These are phyloP conservation scores for Metallyticus violacea DNA, from an alignment of 2,888 invertebrate genomes.

Conservation along the genomic window DNA sequence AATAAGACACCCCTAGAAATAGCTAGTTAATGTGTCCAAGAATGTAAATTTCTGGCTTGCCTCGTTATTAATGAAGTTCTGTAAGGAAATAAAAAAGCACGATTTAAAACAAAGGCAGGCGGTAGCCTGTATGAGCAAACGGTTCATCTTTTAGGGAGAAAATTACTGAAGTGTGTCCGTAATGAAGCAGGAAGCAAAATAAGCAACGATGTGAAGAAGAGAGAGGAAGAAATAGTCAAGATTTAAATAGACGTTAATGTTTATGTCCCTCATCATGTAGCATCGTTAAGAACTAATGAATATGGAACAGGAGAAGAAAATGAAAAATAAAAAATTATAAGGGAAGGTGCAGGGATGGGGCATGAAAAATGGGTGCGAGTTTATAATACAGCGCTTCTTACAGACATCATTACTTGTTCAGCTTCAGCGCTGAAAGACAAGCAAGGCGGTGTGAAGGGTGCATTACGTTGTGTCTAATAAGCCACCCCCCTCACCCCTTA, in stretches of 20 bases:
- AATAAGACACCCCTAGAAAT: no score
- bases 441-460: not conserved
- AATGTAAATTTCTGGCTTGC: not conserved
- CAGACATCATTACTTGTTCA: not conserved
- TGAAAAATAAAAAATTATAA: not conserved
- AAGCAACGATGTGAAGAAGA: not conserved
- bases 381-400: slow-evolving; percentile 6
- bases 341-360: not conserved
- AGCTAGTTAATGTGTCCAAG: not conserved
- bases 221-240: not conserved
- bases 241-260: slow-evolving; percentile 17
- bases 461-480: slow-evolving; percentile 21
- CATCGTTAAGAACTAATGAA: slow-evolving; percentile 19
- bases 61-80: not conserved
- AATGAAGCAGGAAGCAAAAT: not conserved
- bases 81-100: not conserved
- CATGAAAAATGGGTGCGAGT: no score
- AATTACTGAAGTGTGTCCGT: not conserved
- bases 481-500: not conserved
- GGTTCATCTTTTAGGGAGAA: not conserved
- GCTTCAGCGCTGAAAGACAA: slow-evolving; percentile 8
- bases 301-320: slow-evolving; percentile 10
- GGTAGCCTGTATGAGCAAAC: not conserved
- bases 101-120: not conserved
- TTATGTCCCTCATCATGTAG: not conserved